Conservation (phyloP, 2,113 vertebrate species). For the Elgaria multicarinata region DNA sequence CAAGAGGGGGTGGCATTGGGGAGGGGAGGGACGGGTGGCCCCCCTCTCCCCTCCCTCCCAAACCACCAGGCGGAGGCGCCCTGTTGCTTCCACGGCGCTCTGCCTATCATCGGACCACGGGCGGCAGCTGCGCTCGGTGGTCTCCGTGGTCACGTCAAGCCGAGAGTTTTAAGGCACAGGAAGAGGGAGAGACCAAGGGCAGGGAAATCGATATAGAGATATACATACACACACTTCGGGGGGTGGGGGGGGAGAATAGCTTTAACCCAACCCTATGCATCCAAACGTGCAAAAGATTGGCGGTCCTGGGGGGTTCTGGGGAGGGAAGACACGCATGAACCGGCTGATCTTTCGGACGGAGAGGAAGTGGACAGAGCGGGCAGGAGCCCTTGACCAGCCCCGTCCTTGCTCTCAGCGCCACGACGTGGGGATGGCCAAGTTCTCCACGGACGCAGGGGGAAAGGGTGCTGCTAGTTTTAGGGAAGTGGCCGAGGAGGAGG, state of each 20-base stretch:
- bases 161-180: conserved; percentile 72
- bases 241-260: too few species aligned
- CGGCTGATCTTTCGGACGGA: not conserved
- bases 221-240: not conserved
- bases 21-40: not conserved
- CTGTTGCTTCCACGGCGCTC: too few species aligned
- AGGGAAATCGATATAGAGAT: not conserved
- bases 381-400: too few species aligned
- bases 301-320: not conserved
- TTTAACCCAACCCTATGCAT: not conserved
- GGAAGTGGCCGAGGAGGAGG: not conserved
- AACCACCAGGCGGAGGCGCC: not conserved
- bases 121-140: not conserved
- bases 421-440: too few species aligned
- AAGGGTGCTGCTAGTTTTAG: not conserved
- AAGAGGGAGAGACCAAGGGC: not conserved
- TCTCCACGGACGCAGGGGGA: too few species aligned
- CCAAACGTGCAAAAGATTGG: not conserved
- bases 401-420: too few species aligned
- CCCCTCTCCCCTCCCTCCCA: too few species aligned
- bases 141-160: not conserved
- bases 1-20: not conserved
- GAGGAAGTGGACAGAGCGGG: too few species aligned
- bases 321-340: not conserved
- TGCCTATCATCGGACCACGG: not conserved